Conservation (phyloP, 1,140 invertebrate genomes). For the Penaeus vannamei region DNA sequence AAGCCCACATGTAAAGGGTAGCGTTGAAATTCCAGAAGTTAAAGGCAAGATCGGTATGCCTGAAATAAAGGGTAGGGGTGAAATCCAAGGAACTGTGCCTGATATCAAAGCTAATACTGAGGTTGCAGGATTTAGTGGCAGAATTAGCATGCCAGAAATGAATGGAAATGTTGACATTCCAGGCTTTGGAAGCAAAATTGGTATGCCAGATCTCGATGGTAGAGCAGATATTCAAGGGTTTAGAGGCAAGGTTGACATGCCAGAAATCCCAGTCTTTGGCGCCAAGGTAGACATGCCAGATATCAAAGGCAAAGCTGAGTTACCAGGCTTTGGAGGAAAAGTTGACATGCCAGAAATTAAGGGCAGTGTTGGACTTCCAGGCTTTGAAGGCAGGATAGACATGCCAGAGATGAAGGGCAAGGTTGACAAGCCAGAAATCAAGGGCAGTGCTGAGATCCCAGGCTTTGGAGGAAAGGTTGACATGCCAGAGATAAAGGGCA, state of each 20-base stretch:
- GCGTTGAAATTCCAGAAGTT: neutral
- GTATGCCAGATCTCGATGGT: neutral
- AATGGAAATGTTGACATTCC: neutral
- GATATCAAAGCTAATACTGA: neutral
- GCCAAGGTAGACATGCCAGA: neutral
- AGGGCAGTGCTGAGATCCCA: neutral
- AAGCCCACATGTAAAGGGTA: neutral
- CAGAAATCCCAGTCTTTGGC: slow-evolving; percentile 5
- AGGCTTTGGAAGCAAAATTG: too few relatives aligned
- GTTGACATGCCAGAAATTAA: neutral
- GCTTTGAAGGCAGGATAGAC: slow-evolving; percentile 29
- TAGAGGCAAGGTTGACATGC: slow-evolving; percentile 1
- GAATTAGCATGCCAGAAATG: neutral
- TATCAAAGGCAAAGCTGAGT: neutral
- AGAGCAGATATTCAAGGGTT: neutral
- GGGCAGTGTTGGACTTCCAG: neutral
- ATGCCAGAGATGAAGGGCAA: neutral
- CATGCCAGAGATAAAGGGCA: too few relatives aligned
- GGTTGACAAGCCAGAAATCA: neutral
- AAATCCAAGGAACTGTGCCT: slow-evolving; percentile 1
- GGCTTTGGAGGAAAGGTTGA: neutral
- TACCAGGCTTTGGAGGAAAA: neutral
- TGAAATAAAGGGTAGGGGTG: neutral
- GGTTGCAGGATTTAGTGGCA: too few relatives aligned
- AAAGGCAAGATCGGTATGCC: neutral